phyloP scores from a whole-genome alignment of 2,888 invertebrate species.

The Trachelus troglodyta region DNA sequence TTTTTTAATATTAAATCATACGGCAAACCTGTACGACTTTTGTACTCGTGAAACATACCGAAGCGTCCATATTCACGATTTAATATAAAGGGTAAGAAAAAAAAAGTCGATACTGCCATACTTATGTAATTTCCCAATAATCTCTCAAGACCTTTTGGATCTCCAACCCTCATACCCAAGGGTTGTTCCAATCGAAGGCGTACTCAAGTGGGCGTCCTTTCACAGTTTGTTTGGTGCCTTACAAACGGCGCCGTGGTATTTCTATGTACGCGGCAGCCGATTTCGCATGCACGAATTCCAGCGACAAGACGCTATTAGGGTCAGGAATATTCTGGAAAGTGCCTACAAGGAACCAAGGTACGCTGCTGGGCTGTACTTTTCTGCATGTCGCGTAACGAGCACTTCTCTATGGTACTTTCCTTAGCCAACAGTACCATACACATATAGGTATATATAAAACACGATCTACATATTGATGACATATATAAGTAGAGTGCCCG shows the following conservation, averaged over 20 bases:
- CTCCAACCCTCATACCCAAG: no score
- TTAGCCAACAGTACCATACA: not conserved
- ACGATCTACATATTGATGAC: not conserved
- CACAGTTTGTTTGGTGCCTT: not conserved
- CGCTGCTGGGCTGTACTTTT: not conserved
- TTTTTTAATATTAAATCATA: not conserved
- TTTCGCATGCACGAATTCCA: slow-evolving; percentile 22
- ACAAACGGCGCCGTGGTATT: not conserved
- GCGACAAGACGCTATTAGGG: slow-evolving; percentile 14
- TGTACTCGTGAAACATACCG: no score
- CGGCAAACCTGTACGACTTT: not conserved
- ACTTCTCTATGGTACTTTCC: not conserved
- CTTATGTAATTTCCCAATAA: not conserved
- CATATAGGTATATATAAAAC: not conserved
- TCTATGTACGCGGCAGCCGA: slow-evolving; percentile 2
- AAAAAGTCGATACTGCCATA: not conserved
- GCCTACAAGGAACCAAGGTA: not conserved
- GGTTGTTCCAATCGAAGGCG: not conserved
- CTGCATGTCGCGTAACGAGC: slow-evolving; percentile 1
- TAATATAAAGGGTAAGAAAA: not conserved
- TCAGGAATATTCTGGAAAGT: slow-evolving; percentile 22
- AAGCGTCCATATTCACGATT: not conserved
- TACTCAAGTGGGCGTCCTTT: not conserved
- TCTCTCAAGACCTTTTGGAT: not conserved
- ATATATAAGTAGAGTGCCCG: not conserved